phyloP scores from a whole-genome alignment of 2,888 invertebrate genomes.

The Antitype chi region DNA sequence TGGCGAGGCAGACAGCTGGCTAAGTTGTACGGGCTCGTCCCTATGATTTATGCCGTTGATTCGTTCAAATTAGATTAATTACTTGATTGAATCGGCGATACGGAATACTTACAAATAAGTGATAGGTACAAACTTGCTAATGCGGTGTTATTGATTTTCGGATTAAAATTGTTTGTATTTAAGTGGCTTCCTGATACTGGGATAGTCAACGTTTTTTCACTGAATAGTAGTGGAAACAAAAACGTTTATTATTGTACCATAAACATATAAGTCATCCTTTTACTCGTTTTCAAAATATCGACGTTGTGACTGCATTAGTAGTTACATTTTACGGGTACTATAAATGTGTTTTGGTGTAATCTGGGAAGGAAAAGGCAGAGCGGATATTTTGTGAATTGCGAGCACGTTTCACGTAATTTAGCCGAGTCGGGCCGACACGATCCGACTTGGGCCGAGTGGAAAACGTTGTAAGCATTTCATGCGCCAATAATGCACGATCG shows the following conservation, averaged over 20 bases:
- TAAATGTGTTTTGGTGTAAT: slow-evolving; percentile 66
- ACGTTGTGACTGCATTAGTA: slow-evolving; percentile 40
- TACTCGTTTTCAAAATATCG: slow-evolving; percentile 14
- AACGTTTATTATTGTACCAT: slow-evolving; percentile 13
- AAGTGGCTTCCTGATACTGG: not conserved
- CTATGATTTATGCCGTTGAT: slow-evolving; percentile 81
- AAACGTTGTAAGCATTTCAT: slow-evolving; percentile 82
- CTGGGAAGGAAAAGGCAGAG: slow-evolving; percentile 62
- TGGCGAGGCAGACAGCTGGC: slow-evolving; percentile 80
- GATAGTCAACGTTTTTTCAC: not conserved
- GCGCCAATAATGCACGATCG: slow-evolving; percentile 71
- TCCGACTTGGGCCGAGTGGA: slow-evolving; percentile 79
- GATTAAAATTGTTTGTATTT: slow-evolving; percentile 8
- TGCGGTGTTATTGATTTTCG: slow-evolving; percentile 15
- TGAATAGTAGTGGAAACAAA: not conserved
- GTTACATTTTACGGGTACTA: slow-evolving; percentile 63
- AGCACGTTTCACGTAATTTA: slow-evolving; percentile 84
- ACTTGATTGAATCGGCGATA: slow-evolving; percentile 72
- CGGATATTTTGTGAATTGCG: slow-evolving; percentile 80
- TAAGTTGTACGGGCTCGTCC: slow-evolving; percentile 87
- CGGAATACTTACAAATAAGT: slow-evolving; percentile 26
- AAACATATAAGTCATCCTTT: slow-evolving; percentile 25
- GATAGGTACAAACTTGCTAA: not conserved
- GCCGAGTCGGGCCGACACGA: slow-evolving; percentile 69
- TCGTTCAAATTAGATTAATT: slow-evolving; percentile 83